phyloP scores from a whole-genome alignment of 2,113 vertebrate species.

The Lampris megalopsis region DNA sequence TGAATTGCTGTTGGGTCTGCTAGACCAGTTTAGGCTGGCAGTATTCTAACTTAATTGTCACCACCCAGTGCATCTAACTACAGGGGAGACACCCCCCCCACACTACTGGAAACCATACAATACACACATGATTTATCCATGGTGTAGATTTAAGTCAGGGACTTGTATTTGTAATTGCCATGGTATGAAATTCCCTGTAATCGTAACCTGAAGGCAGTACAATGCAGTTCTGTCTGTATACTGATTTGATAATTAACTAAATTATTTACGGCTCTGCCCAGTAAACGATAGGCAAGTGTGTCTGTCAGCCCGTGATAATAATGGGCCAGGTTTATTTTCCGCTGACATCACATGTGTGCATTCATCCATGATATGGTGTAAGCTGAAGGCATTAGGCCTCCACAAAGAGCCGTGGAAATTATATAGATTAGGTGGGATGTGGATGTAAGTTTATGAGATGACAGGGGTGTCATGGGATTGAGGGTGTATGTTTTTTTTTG shows the following conservation, averaged over 20 bases:
- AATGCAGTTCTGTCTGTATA: conserved; percentile 20
- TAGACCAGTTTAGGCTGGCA: not conserved
- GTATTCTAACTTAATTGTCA: not conserved
- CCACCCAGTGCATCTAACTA: not conserved
- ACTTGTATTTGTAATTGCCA: conserved; percentile 9
- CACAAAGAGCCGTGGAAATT: conserved; percentile 17
- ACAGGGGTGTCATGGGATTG: not conserved
- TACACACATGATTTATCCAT: conserved; percentile 4
- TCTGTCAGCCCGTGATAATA: conserved; percentile 47
- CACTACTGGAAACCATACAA: conserved; percentile 1
- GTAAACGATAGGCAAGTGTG: conserved; percentile 29
- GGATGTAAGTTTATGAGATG: conserved; percentile 17
- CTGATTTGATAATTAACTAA: conserved; percentile 2
- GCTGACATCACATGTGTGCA: conserved; percentile 41
- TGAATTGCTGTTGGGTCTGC: conserved; percentile 23
- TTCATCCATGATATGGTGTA: conserved; percentile 29
- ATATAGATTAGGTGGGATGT: conserved; percentile 26
- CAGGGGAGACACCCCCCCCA: not conserved
- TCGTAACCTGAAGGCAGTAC: conserved; percentile 21
- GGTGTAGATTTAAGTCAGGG: conserved; percentile 2
- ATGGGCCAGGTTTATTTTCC: conserved; percentile 40
- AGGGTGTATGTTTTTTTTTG: not conserved
- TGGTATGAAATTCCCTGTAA: conserved; percentile 30
- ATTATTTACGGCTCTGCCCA: conserved; percentile 26
- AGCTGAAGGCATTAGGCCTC: conserved; percentile 24